phyloP scores from a whole-genome alignment of 2,113 vertebrate genomes.

The Tetrax tetrax region DNA sequence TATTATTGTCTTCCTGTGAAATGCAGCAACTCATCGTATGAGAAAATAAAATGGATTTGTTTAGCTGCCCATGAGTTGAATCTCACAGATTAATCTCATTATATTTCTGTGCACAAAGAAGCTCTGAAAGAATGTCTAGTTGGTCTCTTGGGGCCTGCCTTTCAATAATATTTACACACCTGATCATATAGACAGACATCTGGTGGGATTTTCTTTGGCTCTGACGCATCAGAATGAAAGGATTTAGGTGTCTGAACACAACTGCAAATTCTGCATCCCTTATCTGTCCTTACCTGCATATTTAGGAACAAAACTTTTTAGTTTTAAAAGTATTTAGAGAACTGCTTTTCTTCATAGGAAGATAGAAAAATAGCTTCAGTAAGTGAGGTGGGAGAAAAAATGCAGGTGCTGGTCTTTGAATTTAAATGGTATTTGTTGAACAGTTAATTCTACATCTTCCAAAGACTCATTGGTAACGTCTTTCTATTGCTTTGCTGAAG shows the following conservation, averaged over 20 bases:
- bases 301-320: not conserved
- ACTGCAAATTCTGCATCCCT: not conserved
- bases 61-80: not conserved
- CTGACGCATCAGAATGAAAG: not conserved
- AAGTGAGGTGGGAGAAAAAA: not conserved
- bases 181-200: not conserved
- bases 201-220: not conserved
- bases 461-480: not conserved
- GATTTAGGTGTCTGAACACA: not conserved
- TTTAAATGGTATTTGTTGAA: not conserved
- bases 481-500: not conserved
- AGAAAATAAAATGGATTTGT: not conserved
- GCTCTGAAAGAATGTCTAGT: not conserved
- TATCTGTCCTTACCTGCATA: not conserved
- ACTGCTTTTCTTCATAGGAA: not conserved
- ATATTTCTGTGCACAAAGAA: not conserved
- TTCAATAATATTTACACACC: not conserved
- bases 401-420: not conserved
- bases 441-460: not conserved
- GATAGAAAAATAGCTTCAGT: not conserved
- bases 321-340: not conserved
- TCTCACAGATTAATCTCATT: not conserved
- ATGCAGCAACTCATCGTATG: rapidly evolving
- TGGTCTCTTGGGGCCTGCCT: not conserved
- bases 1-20: not conserved